Conservation (phyloP, 2,113 vertebrate genomes). For the Alligator mississippiensis region DNA sequence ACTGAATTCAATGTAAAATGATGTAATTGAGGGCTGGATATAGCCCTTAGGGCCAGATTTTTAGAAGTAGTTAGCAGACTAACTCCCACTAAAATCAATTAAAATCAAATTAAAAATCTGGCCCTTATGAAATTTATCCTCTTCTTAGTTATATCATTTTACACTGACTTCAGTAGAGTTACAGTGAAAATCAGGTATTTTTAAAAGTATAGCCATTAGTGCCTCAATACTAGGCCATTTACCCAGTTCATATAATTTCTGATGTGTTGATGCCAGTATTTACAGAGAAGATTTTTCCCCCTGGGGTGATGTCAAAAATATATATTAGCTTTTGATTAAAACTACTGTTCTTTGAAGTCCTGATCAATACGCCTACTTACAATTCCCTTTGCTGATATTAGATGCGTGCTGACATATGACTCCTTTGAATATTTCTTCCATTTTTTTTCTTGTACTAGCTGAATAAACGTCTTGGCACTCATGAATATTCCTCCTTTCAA, state of each 20-base stretch:
- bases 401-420: not conserved
- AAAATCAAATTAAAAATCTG: conserved; percentile 38
- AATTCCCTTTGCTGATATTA: not conserved
- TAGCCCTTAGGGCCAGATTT: not conserved
- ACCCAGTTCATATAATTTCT: not conserved
- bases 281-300: not conserved
- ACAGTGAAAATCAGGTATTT: not conserved
- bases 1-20: conserved; percentile 38
- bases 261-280: not conserved
- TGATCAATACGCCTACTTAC: not conserved
- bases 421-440: not conserved
- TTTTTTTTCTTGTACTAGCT: not conserved
- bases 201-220: not conserved
- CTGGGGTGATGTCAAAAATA: not conserved
- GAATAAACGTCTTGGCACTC: not conserved
- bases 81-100: conserved; percentile 8
- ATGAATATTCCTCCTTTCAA: not conserved
- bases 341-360: not conserved
- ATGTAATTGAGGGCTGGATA: conserved; percentile 46
- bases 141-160: not conserved
- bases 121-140: not conserved
- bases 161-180: accelerated
- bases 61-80: not conserved
- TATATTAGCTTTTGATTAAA: not conserved
- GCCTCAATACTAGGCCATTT: not conserved